Evolutionary conservation across 1,140 invertebrate species (phyloP), one percentile per base, ranked within the genome.

Genomic region (Drosophila pectinifera): DNA sequence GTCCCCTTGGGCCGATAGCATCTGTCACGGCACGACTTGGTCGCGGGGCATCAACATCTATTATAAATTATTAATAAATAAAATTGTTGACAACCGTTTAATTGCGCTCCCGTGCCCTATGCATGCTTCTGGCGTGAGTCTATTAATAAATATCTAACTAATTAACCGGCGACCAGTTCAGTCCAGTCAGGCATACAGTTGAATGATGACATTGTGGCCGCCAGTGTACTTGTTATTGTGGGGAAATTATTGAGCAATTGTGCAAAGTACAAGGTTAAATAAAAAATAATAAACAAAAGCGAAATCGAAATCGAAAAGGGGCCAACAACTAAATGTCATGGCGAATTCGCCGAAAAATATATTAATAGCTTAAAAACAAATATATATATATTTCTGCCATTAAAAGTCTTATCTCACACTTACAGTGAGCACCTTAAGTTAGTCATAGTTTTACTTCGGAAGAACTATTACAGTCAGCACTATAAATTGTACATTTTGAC

Each of bases 31-130:
- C 36, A 13, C 48, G 48, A 45, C 49, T 41, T 14, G 46, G 24
- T 58, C 75, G 10, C 42, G n/a, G 31, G 57, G 18, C 31, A 34
- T 34, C 31, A 34, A 22, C 39, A 48, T 70, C 62, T 42, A 61
- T 46, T 26, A 42, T 20, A 38, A 57, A 51, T 70, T 85, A 61
- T 75, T 80, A 64, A 80, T 79, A 70, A 41, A 80, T 77, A 79
- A 62, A 76, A 69, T 82, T 76, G 78, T 81, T 86, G 82, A 88
- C 74, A 86, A 78, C 79, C 70, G 70, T 41, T 68, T 82, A 82
- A 88, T 86, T 86, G 28, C 34, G 69, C 83, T 76, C 64, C 74
- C 36, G 78, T 48, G 67, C 39, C 56, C 63, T 51, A 62, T 85
- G 77, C 82, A 85, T 85, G 81, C 48, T 79, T 63, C 39, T 69